Evolutionary conservation across 2,113 vertebrate species (phyloP).

Genomic region (Tyrannus savana): DNA sequence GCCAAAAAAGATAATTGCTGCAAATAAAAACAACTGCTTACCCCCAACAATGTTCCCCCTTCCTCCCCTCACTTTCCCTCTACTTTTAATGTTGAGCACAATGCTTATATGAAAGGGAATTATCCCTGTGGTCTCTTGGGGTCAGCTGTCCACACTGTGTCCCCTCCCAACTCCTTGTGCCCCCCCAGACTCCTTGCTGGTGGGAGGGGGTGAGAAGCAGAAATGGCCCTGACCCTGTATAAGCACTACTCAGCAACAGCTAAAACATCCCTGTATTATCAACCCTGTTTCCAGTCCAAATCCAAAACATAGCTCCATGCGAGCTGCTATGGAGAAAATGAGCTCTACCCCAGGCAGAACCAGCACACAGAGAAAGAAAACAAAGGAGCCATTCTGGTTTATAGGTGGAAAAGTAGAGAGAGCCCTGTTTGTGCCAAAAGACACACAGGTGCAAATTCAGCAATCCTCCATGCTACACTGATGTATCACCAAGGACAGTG

Average conservation of each 20-base stretch:
- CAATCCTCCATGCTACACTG: neutral
- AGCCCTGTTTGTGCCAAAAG: neutral
- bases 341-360: neutral
- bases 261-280: neutral
- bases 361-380: neutral
- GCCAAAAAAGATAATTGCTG: neutral
- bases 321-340: neutral
- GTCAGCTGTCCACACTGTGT: neutral
- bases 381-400: neutral
- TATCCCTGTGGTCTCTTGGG: neutral
- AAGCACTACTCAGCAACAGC: neutral
- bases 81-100: neutral
- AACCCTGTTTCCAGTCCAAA: neutral
- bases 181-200: rapidly evolving
- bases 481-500: neutral
- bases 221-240: neutral
- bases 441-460: neutral
- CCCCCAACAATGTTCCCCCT: neutral
- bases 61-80: neutral
- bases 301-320: neutral
- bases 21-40: neutral
- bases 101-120: neutral
- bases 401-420: neutral
- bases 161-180: neutral
- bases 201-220: neutral